These are phyloP conservation scores for Alsophila aescularia DNA, from an alignment of 2,888 invertebrate species.

Conservation along the genomic window DNA sequence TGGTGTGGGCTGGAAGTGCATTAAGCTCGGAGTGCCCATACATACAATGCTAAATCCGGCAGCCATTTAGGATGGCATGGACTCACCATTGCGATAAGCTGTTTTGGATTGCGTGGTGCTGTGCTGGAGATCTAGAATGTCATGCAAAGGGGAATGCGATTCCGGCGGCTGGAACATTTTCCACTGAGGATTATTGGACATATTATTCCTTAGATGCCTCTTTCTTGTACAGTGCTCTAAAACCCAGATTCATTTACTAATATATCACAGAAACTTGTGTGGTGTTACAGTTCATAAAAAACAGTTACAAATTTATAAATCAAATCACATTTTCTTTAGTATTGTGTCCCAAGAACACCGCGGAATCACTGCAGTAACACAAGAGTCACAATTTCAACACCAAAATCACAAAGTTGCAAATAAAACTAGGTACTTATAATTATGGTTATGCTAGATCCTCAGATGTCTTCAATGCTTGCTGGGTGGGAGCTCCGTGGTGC, in stretches of 20 bases:
- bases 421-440: slow-evolving; percentile 74
- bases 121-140: slow-evolving; percentile 90
- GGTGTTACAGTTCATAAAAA: slow-evolving; percentile 61
- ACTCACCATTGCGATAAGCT: slow-evolving; percentile 84
- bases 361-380: slow-evolving; percentile 55
- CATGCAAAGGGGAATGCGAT: slow-evolving; percentile 92
- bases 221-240: slow-evolving; percentile 78
- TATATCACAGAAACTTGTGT: slow-evolving; percentile 80
- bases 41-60: not conserved
- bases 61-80: not conserved
- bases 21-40: not conserved
- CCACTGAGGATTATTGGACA: slow-evolving; percentile 95
- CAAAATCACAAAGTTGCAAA: slow-evolving; percentile 69
- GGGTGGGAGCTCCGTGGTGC: slow-evolving; percentile 87
- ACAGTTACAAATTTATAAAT: slow-evolving; percentile 64
- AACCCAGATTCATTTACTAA: slow-evolving; percentile 68
- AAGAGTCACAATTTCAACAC: slow-evolving; percentile 69
- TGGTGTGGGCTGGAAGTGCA: too few species aligned
- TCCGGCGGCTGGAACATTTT: slow-evolving; percentile 95
- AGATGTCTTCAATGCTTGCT: slow-evolving; percentile 96
- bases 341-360: slow-evolving; percentile 66
- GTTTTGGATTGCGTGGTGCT: slow-evolving; percentile 80
- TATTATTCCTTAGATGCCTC: slow-evolving; percentile 69
- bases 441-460: slow-evolving; percentile 86
- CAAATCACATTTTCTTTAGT: slow-evolving; percentile 77